Evolutionary conservation across 2,797 vertebrate species (phyloP).

Genomic region (Enteromius fasciolatus): DNA sequence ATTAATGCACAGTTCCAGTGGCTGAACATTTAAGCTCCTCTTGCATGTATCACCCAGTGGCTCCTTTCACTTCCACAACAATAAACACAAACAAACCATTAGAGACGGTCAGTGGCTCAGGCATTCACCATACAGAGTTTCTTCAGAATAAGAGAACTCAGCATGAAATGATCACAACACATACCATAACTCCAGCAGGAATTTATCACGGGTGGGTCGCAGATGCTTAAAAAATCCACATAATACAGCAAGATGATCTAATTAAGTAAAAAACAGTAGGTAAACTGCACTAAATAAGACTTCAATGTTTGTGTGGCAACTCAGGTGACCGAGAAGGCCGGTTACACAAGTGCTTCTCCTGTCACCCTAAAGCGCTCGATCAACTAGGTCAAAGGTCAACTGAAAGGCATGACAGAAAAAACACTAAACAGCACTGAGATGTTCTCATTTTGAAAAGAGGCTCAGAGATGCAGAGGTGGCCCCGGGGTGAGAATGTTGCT

Average conservation of each 20-base stretch:
- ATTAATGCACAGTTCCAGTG: slow-evolving; percentile 60
- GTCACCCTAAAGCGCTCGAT: slow-evolving; percentile 55
- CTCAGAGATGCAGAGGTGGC: slow-evolving; percentile 53
- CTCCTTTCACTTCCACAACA: slow-evolving; percentile 56
- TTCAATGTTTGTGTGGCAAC: not conserved
- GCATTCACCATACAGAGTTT: slow-evolving; percentile 49
- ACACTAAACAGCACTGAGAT: slow-evolving; percentile 55
- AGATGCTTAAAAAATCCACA: slow-evolving; percentile 26
- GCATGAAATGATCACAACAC: slow-evolving; percentile 54
- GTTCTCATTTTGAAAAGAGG: slow-evolving; percentile 58
- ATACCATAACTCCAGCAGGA: slow-evolving; percentile 47
- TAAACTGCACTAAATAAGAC: slow-evolving; percentile 20
- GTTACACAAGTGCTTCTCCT: slow-evolving; percentile 49
- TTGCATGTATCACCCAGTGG: slow-evolving; percentile 56
- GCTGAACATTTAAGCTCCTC: slow-evolving; percentile 60
- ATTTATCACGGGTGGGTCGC: slow-evolving; percentile 46
- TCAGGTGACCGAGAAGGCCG: slow-evolving; percentile 5
- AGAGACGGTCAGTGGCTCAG: slow-evolving; percentile 56
- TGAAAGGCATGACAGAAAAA: slow-evolving; percentile 60
- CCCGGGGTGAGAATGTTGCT: slow-evolving; percentile 51
- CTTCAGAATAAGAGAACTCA: slow-evolving; percentile 54
- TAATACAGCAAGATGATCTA: not conserved
- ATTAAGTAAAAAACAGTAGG: slow-evolving; percentile 32
- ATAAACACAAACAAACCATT: slow-evolving; percentile 65
- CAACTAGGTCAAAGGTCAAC: slow-evolving; percentile 59